Evolutionary conservation across 1,140 invertebrate genomes (phyloP), one percentile per base, ranked within the genome.

Genomic region (Drosophila kepulauana): DNA sequence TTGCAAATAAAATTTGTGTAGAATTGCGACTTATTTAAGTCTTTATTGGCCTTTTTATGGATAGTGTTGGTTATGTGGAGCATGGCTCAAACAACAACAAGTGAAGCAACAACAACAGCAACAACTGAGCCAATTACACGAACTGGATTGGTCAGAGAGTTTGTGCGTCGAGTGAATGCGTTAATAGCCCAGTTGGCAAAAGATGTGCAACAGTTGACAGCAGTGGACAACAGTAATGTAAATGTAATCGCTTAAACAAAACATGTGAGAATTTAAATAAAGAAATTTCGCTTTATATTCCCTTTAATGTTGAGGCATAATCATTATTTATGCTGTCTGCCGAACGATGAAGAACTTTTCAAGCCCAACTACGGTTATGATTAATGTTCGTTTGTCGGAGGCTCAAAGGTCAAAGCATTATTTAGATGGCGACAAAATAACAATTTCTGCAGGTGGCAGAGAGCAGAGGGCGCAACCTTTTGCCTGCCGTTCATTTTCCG

Each of bases 111-210:
- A 2, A 45, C 57, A 25, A 63, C 16, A 5, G 35, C 48, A 5
- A 45, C 57, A 25, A 63, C 73, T 5, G 13, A 25, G 0, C 45
- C 43, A n/a, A 8, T 7, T 13, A 35, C 56, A n/a, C 61, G 72
- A 10, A 66, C 57, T 20, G 65, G 66, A 45, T 33, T 84, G 1
- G 49, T 84, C 11, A 72, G 76, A 15, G 52, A 61, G 2, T 81
- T 85, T 66, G 66, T 81, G 45, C 63, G 25, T n/a, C 16, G 64
- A 13, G 74, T 85, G 10, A 69, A 78, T 6, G 16, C 41, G 7
- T 67, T 85, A 5, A 85, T 81, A 61, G 62, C 35, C n/a, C 63
- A 78, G 8, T 70, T 85, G 15, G 63, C 49, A 5, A 30, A 46
- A n/a, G 48, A 70, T 8, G n/a, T 85, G 13, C 51, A 74, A 20